Base-by-base conservation (phyloP, 53 echinoderm and acorn worm species). In the Hippasteria phrygiana region DNA sequence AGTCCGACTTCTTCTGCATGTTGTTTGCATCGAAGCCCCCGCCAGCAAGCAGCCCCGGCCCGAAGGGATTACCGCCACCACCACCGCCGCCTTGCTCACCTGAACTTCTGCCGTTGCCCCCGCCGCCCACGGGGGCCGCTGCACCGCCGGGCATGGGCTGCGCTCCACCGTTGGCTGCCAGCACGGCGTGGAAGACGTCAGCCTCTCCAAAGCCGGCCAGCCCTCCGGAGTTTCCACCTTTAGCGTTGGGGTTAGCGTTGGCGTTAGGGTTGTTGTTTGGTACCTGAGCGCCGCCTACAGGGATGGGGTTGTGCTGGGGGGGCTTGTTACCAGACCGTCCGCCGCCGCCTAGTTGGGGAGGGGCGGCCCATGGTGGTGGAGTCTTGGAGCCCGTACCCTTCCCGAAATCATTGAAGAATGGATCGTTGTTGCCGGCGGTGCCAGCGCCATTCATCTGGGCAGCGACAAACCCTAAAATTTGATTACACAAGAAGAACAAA, bases 381-480 rank as follows among this genome's bases (percentile, higher is more conserved):
- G 70, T 71, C 67, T 42, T 67, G 35, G 85, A 50, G 3, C 51
- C 26, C 12, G 85, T 71, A 5, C 36, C 51, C 10, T 33, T 0
- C 37, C 84, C 85, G n/a, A 85, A 26, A n/a, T 85, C 85, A 46
- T 85, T 85, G 71, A 85, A 85, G 71, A 85, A 85, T 2, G 51
- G 51, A 27, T 39, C 85, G 3, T 51, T 20, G 9, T 6, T 34
- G 26, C 22, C 40, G 55, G 9, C 0, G 24, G 18, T 39, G 8
- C 24, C 10, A 1, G 9, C 14, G 69, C 69, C 69, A 35, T 67
- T 3, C 69, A 67, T 67, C 35, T 85, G 85, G 70, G 85, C 85
- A 37, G 85, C 16, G 14, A 85, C 85, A n/a, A 85, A 18, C 85
- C 85, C 85, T 85, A 73, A 73, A 12, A 73, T 17, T 18, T 0